Conservation (phyloP, 2,113 vertebrate species). For the Xiphophorus hellerii region DNA sequence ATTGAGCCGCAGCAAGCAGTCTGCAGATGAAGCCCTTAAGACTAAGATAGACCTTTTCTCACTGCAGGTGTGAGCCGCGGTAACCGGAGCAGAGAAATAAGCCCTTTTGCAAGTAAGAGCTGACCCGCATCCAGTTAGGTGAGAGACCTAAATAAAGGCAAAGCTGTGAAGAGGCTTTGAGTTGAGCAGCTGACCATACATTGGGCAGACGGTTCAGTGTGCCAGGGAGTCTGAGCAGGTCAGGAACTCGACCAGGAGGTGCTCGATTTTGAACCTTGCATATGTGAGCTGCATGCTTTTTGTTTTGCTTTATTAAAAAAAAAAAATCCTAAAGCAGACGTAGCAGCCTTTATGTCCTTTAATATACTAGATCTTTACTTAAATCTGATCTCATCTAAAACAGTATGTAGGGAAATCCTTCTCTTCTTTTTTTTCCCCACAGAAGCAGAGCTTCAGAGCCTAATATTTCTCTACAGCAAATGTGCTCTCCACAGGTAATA, state of each 20-base stretch:
- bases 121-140: slow-evolving; percentile 54
- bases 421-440: slow-evolving; percentile 5
- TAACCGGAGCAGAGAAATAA: slow-evolving; percentile 61
- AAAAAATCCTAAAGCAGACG: slow-evolving; percentile 21
- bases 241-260: slow-evolving; percentile 25
- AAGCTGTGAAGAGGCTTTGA: slow-evolving; percentile 71
- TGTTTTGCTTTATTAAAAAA: slow-evolving; percentile 28
- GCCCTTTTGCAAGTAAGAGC: slow-evolving; percentile 52
- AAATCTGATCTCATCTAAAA: slow-evolving; percentile 20
- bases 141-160: slow-evolving; percentile 77
- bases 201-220: slow-evolving; percentile 31
- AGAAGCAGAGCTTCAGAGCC: slow-evolving; percentile 10
- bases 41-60: slow-evolving; percentile 48
- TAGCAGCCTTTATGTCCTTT: slow-evolving; percentile 25
- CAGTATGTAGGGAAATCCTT: slow-evolving; percentile 14
- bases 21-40: slow-evolving; percentile 41
- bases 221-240: slow-evolving; percentile 53
- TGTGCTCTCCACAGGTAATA: slow-evolving; percentile 11
- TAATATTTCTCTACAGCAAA: slow-evolving; percentile 3
- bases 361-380: slow-evolving; percentile 35
- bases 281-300: slow-evolving; percentile 23
- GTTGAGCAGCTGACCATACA: slow-evolving; percentile 69
- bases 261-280: slow-evolving; percentile 24
- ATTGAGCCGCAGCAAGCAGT: slow-evolving; percentile 42
- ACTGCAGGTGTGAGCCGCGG: slow-evolving; percentile 43